Conservation (phyloP, 2,888 invertebrate genomes). For the Cheilosia pagana region DNA sequence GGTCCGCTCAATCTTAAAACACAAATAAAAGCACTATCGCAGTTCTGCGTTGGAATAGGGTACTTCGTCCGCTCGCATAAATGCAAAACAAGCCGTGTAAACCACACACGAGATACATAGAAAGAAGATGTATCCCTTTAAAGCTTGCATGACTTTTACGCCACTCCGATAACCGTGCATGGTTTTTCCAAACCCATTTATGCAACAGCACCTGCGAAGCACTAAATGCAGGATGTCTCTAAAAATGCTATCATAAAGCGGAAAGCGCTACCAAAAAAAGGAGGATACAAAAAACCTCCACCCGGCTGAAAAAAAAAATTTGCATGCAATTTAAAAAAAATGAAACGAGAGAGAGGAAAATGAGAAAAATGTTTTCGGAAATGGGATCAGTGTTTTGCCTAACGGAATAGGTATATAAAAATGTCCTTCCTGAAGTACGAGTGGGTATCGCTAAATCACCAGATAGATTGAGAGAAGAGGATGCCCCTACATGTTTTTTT, state of each 20-base stretch:
- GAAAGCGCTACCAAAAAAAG: slow-evolving; percentile 50
- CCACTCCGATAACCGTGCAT: slow-evolving; percentile 43
- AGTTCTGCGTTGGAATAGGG: background rate
- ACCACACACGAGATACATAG: background rate
- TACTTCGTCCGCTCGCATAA: background rate
- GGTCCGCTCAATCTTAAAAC: slow-evolving; percentile 6
- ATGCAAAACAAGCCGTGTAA: background rate
- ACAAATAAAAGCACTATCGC: slow-evolving; percentile 11
- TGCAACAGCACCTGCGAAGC: slow-evolving; percentile 7
- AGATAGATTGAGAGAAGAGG: slow-evolving; percentile 1
- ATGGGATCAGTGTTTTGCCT: slow-evolving; percentile 72
- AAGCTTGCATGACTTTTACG: slow-evolving; percentile 53
- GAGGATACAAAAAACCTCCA: slow-evolving; percentile 9
- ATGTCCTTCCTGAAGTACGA: slow-evolving; percentile 61
- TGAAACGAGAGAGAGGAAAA: slow-evolving; percentile 34
- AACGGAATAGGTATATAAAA: slow-evolving; percentile 72
- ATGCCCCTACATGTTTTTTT: background rate
- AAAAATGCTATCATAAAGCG: slow-evolving; percentile 66
- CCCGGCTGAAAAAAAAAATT: slow-evolving; percentile 32
- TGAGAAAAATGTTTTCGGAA: slow-evolving; percentile 70
- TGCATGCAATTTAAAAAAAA: slow-evolving; percentile 25
- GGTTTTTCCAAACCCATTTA: slow-evolving; percentile 1
- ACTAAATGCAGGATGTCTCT: slow-evolving; percentile 63
- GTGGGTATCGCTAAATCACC: slow-evolving; percentile 42
- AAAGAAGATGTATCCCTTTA: slow-evolving; percentile 27